Conservation (phyloP, 2,113 vertebrate species). For the Callionymus lyra region DNA sequence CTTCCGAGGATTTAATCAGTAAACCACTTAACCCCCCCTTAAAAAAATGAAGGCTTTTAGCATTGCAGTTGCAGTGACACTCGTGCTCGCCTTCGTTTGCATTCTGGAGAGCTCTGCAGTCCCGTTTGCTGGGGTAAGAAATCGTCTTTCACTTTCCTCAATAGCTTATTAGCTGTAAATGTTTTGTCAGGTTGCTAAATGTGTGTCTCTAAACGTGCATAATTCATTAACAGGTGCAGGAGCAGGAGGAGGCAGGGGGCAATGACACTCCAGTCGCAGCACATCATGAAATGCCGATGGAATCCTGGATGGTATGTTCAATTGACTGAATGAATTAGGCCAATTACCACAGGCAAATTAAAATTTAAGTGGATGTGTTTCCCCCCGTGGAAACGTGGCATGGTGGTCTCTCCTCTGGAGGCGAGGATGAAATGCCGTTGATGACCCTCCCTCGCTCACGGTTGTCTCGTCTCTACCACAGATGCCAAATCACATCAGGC, state of each 20-base stretch:
- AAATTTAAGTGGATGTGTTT: constrained; percentile 44
- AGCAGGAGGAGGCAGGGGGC: constrained; percentile 38
- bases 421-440: constrained; percentile 16
- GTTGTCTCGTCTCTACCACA: constrained; percentile 27
- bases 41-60: constrained; percentile 59
- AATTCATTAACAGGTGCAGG: constrained; percentile 45
- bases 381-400: constrained; percentile 18
- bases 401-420: constrained; percentile 8
- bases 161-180: constrained; percentile 31
- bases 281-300: constrained; percentile 33
- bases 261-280: constrained; percentile 44
- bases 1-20: constrained; percentile 26
- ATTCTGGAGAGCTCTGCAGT: constrained; percentile 42
- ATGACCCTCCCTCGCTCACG: constrained; percentile 13
- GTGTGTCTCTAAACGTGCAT: constrained; percentile 34
- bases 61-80: constrained; percentile 57
- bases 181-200: constrained; percentile 31
- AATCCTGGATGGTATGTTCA: constrained; percentile 56
- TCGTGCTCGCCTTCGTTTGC: constrained; percentile 60
- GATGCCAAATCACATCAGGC: constrained; percentile 42
- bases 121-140: constrained; percentile 56
- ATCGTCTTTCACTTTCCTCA: constrained; percentile 15
- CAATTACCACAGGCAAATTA: constrained; percentile 50
- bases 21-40: constrained; percentile 3
- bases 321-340: constrained; percentile 40